These are phyloP conservation scores for Blennius ocellaris DNA, from an alignment of 2,113 vertebrate genomes.

Conservation along the genomic window DNA sequence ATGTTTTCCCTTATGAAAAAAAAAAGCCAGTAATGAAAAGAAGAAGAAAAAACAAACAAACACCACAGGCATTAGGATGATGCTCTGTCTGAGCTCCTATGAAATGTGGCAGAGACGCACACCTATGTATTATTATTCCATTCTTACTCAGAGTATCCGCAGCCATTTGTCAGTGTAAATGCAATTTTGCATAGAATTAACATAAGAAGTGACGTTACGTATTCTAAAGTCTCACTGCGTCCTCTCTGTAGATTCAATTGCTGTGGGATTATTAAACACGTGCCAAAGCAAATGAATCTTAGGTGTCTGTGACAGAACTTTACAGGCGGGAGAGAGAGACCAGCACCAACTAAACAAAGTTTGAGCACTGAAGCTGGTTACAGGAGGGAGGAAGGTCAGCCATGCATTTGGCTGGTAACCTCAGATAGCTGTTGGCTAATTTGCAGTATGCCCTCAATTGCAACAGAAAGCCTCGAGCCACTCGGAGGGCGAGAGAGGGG, in stretches of 20 bases:
- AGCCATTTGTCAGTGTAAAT: slow-evolving; percentile 63
- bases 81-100: slow-evolving; percentile 20
- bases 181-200: slow-evolving; percentile 50
- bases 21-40: slow-evolving; percentile 28
- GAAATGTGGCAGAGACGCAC: background rate
- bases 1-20: slow-evolving; percentile 26
- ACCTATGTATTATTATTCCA: slow-evolving; percentile 60
- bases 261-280: slow-evolving; percentile 56
- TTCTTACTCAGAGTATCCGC: slow-evolving; percentile 38
- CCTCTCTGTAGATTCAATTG: slow-evolving; percentile 52
- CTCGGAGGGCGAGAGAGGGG: slow-evolving; percentile 58
- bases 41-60: slow-evolving; percentile 34
- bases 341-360: slow-evolving; percentile 35
- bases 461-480: slow-evolving; percentile 63
- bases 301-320: slow-evolving; percentile 17
- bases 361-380: slow-evolving; percentile 24
- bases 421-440: slow-evolving; percentile 79
- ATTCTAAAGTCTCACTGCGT: slow-evolving; percentile 33
- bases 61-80: slow-evolving; percentile 23
- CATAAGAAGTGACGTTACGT: slow-evolving; percentile 45
- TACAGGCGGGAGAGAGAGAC: slow-evolving; percentile 6
- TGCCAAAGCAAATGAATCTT: slow-evolving; percentile 34
- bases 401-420: slow-evolving; percentile 74
- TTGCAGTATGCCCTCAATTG: slow-evolving; percentile 75
- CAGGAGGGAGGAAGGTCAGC: slow-evolving; percentile 55